Evolutionary conservation across 2,888 invertebrate species (phyloP), one percentile per base, ranked within the genome.

Genomic region (Dasysyrphus tricinctus): DNA sequence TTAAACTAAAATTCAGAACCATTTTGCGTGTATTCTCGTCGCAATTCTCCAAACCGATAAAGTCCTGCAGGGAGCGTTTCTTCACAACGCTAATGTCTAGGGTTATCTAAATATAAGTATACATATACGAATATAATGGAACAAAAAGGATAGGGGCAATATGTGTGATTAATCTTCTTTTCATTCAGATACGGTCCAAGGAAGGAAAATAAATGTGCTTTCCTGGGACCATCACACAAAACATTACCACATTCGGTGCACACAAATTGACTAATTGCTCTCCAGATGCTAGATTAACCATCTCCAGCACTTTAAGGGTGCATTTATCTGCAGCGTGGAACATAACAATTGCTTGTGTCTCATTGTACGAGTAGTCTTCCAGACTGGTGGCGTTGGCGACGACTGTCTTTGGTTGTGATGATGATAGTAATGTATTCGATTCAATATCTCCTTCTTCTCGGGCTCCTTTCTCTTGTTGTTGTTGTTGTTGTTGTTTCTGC

Each of bases 1-100:
- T 96, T 91, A 96, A 97, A 90, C 98, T 96, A 91, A 99, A 99
- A 92, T 97, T 97, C 80, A 99, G 93, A 88, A 99, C 96, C 87
- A 98, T 98, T 90, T 96, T 95, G 80, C 96, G 94, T 16, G 96
- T 97, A 14, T 93, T 91, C 61, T 95, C 93, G 90, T 98, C 97
- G 90, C 95, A 95, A 61, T 95, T 94, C 89, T 95, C 95, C 34
- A 96, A 93, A 32, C 98, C 98, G 86, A 95, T 94, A 93, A 98
- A 99, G 91, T 98, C 97, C 85, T 95, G 94, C 94, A 98, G 96
- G 0, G 96, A 92, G 86, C 96, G 94, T 85, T 94, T 92, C 56
- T 90, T 91, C 5, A 94, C 90, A 74, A 88, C 89, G 47, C 90
- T 91, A 37, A 91, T 90, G 78, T 91, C 90, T 9, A 93, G 84